phyloP scores from a whole-genome alignment of 2,888 invertebrate genomes.

The Ophioninae sp. region DNA sequence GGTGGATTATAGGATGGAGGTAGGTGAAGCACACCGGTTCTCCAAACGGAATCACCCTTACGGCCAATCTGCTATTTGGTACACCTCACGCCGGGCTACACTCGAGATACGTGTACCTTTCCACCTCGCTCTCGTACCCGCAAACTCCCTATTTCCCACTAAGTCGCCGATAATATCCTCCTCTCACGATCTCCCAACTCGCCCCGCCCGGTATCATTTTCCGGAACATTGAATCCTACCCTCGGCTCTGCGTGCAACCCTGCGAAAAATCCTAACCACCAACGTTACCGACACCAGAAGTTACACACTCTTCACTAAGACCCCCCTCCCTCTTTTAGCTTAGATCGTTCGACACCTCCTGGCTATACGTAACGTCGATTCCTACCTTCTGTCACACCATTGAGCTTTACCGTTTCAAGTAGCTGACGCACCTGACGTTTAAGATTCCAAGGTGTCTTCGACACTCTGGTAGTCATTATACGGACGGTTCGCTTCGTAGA shows the following conservation, averaged over 20 bases:
- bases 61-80: conserved; percentile 68
- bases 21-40: conserved; percentile 32
- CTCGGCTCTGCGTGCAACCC: conserved; percentile 60
- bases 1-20: conserved; percentile 23
- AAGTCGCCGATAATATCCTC: conserved; percentile 67
- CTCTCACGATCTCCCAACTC: conserved; percentile 59
- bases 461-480: no score
- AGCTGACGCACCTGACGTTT: no score
- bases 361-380: no score
- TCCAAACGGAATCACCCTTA: conserved; percentile 56
- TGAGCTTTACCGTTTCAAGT: no score
- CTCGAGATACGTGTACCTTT: conserved; percentile 22
- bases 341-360: neutral
- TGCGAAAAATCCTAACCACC: conserved; percentile 59
- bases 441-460: no score
- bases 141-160: conserved; percentile 62
- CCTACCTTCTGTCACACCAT: no score
- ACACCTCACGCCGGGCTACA: conserved; percentile 34
- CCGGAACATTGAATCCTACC: conserved; percentile 59
- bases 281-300: conserved; percentile 5
- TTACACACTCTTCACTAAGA: conserved; percentile 12
- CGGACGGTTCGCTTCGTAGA: no score
- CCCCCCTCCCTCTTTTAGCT: conserved; percentile 26
- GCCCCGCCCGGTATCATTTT: conserved; percentile 60
- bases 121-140: conserved; percentile 3